Base-by-base conservation (phyloP, 2,888 invertebrate species). In the Lochmaea crataegi region DNA sequence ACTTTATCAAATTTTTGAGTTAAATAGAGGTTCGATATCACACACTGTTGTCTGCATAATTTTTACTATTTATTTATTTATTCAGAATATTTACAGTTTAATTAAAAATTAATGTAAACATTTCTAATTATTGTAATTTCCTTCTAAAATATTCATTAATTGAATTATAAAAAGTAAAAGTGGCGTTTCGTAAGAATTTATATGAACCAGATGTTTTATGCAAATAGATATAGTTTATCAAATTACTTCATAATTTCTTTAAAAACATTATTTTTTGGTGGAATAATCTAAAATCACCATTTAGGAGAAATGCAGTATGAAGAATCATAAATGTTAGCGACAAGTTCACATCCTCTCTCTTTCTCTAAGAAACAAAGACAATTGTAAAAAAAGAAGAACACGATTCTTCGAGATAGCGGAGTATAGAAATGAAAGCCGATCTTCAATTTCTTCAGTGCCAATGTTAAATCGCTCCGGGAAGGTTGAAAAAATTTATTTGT, bases 341-440 rank as follows among this genome's bases (percentile, higher is more conserved):
- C 65, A 71, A 53, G 69, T 76, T 68, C 61, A 45, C 68, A 51
- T 68, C 75, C 75, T 79, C 77, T 78, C 79, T 71, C 72, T 68
- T 65, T 66, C 74, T 66, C 61, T 69, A 38, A 68, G 11, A 77
- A 75, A 78, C 77, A 74, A 74, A 76, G 78, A 79, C 51, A 65
- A 16, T 57, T 65, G 75, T 74, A 76, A 76, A 78, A 79, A 78
- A 75, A 74, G 75, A 74, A 56, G 70, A 73, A 72, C 66, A 75
- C 32, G 7, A 38, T 38, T 76, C 69, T 66, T 69, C 67, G 67
- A 71, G 67, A 70, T 70, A 66, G 76, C 69, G 75, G 78, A 78
- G 78, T 80, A 82, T 84, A 85, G 84, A 86, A 85, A 85, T 80
- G 84, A 84, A 85, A 85, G 85, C 82, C 80, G 79, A 75, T 77